Evolutionary conservation across 2,113 vertebrate species (phyloP).

Genomic region (Maylandia zebra): DNA sequence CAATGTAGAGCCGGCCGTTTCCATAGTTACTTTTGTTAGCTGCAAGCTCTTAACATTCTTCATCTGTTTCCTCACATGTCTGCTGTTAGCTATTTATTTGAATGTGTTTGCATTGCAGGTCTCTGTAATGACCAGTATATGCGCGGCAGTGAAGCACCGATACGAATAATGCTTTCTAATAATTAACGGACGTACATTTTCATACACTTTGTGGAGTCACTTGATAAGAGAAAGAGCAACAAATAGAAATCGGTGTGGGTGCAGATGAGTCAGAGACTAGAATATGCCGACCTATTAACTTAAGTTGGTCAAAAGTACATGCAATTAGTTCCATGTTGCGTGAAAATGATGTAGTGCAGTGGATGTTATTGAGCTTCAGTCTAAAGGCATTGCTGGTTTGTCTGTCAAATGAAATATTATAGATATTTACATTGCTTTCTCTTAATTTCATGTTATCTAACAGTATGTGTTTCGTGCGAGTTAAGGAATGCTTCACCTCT

Average conservation of each 20-base stretch:
- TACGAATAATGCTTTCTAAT: conserved; percentile 20
- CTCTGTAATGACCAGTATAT: conserved; percentile 18
- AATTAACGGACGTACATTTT: conserved; percentile 7
- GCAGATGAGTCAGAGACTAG: conserved; percentile 62
- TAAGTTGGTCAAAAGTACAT: conserved; percentile 52
- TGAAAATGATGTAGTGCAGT: conserved; percentile 26
- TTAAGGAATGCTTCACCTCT: background rate
- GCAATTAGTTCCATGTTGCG: conserved; percentile 46
- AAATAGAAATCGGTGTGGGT: conserved; percentile 61
- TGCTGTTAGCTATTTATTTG: conserved; percentile 63
- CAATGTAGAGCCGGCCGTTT: conserved; percentile 75
- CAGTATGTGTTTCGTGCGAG: background rate
- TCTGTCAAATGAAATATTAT: background rate
- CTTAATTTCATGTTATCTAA: background rate
- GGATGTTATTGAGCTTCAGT: conserved; percentile 21
- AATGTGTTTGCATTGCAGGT: conserved; percentile 54
- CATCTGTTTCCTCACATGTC: conserved; percentile 73
- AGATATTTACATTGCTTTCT: background rate
- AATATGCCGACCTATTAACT: conserved; percentile 55
- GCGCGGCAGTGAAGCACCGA: conserved; percentile 19
- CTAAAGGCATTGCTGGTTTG: background rate
- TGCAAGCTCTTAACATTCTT: conserved; percentile 74
- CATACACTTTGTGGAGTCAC: conserved; percentile 9
- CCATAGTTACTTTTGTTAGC: conserved; percentile 82
- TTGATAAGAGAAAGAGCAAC: conserved; percentile 36